Conservation (phyloP, 2,797 vertebrate species). For the Myotis daubentonii region DNA sequence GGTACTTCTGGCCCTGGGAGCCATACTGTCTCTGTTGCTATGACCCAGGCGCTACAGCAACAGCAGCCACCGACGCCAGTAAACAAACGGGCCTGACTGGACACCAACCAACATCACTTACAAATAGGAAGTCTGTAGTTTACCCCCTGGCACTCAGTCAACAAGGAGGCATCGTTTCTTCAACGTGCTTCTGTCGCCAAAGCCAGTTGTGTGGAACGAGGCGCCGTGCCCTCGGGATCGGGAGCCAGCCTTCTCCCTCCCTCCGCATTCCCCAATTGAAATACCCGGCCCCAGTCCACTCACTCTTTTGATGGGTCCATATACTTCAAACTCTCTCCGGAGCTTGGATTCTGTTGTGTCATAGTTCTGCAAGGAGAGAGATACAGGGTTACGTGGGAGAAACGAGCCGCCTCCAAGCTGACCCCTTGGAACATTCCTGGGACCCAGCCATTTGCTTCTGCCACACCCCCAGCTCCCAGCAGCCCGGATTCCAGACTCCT, state of each 20-base stretch:
- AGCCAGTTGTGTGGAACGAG: accelerated
- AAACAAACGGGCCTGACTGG: background rate
- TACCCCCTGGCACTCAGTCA: background rate
- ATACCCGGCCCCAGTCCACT: background rate
- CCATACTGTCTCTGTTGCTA: background rate
- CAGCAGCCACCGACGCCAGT: accelerated
- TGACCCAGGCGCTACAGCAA: background rate
- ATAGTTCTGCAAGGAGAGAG: constrained; percentile 89
- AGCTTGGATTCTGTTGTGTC: constrained; percentile 97
- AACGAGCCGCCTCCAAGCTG: background rate
- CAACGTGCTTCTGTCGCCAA: background rate
- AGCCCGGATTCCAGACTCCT: background rate
- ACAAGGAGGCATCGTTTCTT: background rate
- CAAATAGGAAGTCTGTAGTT: accelerated
- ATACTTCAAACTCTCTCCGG: constrained; percentile 96
- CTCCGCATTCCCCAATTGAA: background rate
- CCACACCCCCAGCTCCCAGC: background rate
- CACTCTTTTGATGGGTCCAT: constrained; percentile 96
- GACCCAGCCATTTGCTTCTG: background rate
- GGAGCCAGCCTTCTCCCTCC: background rate
- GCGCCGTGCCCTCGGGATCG: accelerated
- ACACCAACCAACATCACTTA: too few relatives aligned
- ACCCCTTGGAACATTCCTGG: background rate
- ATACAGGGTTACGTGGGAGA: background rate
- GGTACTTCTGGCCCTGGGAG: background rate